These are phyloP conservation scores for Diarsia rubi DNA, from an alignment of 2,888 invertebrate genomes.

Conservation along the genomic window DNA sequence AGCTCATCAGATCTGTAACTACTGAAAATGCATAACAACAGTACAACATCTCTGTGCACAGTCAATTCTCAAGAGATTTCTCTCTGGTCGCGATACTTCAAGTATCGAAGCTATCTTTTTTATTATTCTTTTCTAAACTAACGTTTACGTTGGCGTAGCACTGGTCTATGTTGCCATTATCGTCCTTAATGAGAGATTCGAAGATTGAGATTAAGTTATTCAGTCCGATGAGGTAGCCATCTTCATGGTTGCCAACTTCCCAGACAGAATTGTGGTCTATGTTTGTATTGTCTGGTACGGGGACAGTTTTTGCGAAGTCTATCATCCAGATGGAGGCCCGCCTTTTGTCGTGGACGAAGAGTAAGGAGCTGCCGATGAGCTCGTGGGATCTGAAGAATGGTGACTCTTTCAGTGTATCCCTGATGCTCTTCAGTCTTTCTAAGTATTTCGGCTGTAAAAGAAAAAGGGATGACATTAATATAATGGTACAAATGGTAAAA, in stretches of 20 bases:
- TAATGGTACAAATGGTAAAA: neutral
- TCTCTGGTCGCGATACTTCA: constrained; percentile 75
- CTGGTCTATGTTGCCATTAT: constrained; percentile 84
- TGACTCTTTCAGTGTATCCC: constrained; percentile 95
- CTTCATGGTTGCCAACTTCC: constrained; percentile 99
- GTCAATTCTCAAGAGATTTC: constrained; percentile 74
- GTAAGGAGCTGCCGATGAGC: constrained; percentile 97
- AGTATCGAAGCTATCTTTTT: constrained; percentile 86
- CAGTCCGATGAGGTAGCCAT: constrained; percentile 98
- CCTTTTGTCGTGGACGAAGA: constrained; percentile 97
- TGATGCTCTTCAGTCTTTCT: constrained; percentile 95
- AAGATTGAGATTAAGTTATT: constrained; percentile 97
- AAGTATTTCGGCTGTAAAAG: constrained; percentile 94
- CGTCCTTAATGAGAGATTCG: constrained; percentile 91
- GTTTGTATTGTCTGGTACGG: constrained; percentile 93
- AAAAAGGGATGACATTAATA: constrained; percentile 24
- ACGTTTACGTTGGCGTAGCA: constrained; percentile 76
- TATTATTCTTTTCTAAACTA: constrained; percentile 82
- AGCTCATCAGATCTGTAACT: constrained; percentile 68
- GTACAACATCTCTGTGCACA: constrained; percentile 69
- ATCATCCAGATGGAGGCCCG: constrained; percentile 99
- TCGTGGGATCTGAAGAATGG: constrained; percentile 98
- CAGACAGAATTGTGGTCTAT: constrained; percentile 96
- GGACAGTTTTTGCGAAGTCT: constrained; percentile 98
- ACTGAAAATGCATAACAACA: constrained; percentile 73